Percentiles rank a stretch among this genome's conserved stretches.
phyloP scores from a whole-genome alignment of 2,113 vertebrate species.

The Burhinus bistriatus region DNA sequence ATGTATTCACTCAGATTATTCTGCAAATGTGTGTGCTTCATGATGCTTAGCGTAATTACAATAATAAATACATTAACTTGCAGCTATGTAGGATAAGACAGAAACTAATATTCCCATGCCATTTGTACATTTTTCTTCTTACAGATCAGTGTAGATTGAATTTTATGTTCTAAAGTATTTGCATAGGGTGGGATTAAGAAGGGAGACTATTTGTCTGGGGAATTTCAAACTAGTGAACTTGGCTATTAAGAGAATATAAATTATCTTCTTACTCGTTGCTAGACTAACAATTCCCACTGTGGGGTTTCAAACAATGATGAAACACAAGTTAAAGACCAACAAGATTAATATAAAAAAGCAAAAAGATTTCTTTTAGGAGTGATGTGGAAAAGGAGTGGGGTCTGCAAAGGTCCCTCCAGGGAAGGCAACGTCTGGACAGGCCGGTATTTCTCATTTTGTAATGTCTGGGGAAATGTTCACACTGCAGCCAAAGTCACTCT shows the following conservation, averaged over 20 bases:
- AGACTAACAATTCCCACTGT: not conserved
- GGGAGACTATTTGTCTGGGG: constrained; percentile 14
- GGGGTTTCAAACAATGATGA: not conserved
- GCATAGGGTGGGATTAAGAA: not conserved
- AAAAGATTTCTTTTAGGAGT: not conserved
- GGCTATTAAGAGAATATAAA: constrained; percentile 14
- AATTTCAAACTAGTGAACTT: constrained; percentile 11
- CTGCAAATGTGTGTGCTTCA: not conserved
- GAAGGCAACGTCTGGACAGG: not conserved
- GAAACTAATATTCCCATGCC: not conserved
- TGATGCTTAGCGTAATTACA: not conserved
- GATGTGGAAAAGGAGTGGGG: not conserved
- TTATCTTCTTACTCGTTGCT: not conserved
- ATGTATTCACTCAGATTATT: not conserved
- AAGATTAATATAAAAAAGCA: not conserved
- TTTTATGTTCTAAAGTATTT: not conserved
- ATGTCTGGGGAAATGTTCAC: not conserved
- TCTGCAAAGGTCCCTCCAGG: not conserved
- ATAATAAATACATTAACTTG: not conserved
- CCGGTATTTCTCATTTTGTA: constrained; percentile 6
- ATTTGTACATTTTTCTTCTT: constrained; percentile 11
- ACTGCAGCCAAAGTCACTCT: not conserved
- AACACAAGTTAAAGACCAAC: not conserved
- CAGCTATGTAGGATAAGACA: not conserved
- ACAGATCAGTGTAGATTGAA: not conserved